Evolutionary conservation across 2,797 vertebrate genomes (phyloP), one percentile per base, ranked within the genome.

Genomic region (Pangasius macronema): DNA sequence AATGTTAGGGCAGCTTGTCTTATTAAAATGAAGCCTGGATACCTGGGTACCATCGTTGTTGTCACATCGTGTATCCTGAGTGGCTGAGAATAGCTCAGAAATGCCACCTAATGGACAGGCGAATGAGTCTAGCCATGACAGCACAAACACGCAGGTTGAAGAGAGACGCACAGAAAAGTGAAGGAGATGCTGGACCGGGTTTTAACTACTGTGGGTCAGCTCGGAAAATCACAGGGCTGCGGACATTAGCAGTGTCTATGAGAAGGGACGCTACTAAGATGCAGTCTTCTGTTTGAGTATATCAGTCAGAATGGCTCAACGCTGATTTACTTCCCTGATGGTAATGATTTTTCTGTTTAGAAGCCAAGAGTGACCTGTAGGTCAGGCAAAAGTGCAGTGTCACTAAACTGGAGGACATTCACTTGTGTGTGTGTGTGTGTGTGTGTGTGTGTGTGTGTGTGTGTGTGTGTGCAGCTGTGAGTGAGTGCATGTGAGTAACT

Each of bases 321-420:
- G 7, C 20, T 79, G 18, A 79, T 33, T 79, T 55, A 18, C 51
- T 57, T 75, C 6, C 67, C 51, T 81, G 27, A 82, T 82, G 22
- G 30, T 82, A 90, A 89, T 79, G 84, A 85, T 89, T 90, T 87
- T 83, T 89, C 30, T 76, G 27, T 88, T 59, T 49, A n/a, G 82
- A 76, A 79, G 49, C n/a, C 6, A 75, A 46, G 82, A 22, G n/a
- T 84, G 55, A 85, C 51, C 53, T 16, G 73, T 84, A 87, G 83
- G 77, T 83, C 57, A 88, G 51, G 55, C 57, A 75, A 9, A 72
- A 79, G 42, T 86, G 63, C 6, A 30, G 51, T 68, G 27, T 85
- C 53, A 82, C 49, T 36, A 27, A 65, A 80, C 49, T 67, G 14
- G 10, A 46, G 76, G 30, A 51, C 51, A 57, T 61, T 61, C 65